phyloP scores from a whole-genome alignment of 2,113 vertebrate species.

The Ictidomys tridecemlineatus region DNA sequence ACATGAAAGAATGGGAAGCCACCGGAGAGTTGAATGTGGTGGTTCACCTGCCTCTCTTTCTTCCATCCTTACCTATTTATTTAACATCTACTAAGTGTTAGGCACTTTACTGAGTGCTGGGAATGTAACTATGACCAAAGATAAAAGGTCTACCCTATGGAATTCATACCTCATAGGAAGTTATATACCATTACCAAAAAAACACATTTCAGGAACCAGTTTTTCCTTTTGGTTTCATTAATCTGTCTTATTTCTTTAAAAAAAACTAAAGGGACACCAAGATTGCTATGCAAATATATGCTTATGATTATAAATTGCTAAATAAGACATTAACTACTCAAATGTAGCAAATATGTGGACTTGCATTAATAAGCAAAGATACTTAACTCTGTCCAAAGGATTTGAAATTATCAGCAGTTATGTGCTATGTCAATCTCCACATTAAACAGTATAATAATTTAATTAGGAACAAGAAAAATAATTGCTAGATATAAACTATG shows the following conservation, averaged over 20 bases:
- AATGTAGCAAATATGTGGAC: background rate
- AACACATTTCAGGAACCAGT: background rate
- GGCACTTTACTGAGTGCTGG: background rate
- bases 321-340: background rate
- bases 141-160: background rate
- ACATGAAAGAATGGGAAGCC: conserved; percentile 3
- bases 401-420: conserved; percentile 2
- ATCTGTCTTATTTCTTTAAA: conserved; percentile 15
- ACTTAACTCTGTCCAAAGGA: background rate
- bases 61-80: background rate
- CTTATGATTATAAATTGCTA: background rate
- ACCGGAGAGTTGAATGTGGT: no score
- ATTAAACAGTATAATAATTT: background rate
- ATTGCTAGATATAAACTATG: background rate
- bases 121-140: background rate
- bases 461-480: background rate
- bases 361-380: conserved; percentile 13
- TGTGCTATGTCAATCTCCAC: background rate
- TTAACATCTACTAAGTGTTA: background rate
- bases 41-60: background rate
- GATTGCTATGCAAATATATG: background rate
- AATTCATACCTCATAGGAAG: background rate
- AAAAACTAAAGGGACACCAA: conserved; percentile 29
- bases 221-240: background rate
- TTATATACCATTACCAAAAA: background rate